phyloP scores from a whole-genome alignment of 2,797 vertebrate genomes.

The Pseudocheirus occidentalis region DNA sequence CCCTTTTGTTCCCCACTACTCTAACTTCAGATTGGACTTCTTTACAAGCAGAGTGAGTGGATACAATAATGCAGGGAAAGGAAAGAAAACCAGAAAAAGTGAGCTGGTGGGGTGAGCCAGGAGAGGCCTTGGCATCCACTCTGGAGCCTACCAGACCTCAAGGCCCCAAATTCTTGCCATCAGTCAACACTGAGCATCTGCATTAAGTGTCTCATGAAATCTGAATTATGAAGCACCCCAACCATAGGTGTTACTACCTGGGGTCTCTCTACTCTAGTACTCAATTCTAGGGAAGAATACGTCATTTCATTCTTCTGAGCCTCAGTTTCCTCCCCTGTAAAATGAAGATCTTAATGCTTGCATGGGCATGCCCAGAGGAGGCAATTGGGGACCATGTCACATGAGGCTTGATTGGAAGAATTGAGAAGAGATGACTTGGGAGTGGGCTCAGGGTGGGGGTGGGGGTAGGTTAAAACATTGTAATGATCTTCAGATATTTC shows the following conservation, averaged over 20 bases:
- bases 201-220: neutral
- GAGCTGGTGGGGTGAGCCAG: neutral
- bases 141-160: neutral
- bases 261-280: neutral
- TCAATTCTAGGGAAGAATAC: neutral
- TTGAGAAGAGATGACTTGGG: neutral
- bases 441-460: neutral
- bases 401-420: neutral
- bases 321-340: neutral
- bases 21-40: neutral
- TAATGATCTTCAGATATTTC: neutral
- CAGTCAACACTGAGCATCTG: neutral
- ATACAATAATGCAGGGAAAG: neutral
- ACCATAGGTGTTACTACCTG: accelerated
- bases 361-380: neutral
- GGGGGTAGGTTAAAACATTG: neutral
- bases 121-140: neutral
- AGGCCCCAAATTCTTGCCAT: neutral
- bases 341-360: neutral
- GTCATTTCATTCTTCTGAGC: neutral
- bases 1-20: neutral
- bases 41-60: neutral
- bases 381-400: neutral
- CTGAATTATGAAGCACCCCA: neutral
- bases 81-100: neutral